Evolutionary conservation across 2,797 vertebrate genomes (phyloP).

Genomic region (Enteromius argenteus): DNA sequence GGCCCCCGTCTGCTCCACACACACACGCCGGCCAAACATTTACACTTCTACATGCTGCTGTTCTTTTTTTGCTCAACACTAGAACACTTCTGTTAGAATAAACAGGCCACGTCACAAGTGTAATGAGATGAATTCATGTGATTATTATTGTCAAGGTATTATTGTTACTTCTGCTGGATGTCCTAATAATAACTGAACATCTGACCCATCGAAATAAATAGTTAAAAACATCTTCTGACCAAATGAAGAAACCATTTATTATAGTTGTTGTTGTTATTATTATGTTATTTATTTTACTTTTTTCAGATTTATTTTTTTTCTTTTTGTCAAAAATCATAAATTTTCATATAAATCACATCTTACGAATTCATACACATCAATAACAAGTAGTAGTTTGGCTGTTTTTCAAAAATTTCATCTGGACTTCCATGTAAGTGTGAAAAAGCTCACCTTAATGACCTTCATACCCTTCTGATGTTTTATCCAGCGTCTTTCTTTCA

Average conservation of each 20-base stretch:
- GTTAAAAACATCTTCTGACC: neutral
- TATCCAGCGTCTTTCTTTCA: neutral
- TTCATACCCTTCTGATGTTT: neutral
- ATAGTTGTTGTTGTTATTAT: too few species aligned
- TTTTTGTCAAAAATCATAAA: neutral
- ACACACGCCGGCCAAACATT: slow-evolving; percentile 29
- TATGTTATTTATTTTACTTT: too few species aligned
- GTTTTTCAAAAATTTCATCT: neutral
- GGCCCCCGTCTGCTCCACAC: slow-evolving; percentile 17
- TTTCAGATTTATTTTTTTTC: too few species aligned
- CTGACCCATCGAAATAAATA: neutral
- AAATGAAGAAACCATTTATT: too few species aligned
- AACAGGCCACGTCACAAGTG: neutral
- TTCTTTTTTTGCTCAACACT: neutral
- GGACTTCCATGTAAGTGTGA: too few species aligned
- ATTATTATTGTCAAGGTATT: neutral
- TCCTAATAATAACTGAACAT: neutral
- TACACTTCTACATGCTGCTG: neutral
- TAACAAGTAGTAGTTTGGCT: neutral
- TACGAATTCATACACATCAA: neutral
- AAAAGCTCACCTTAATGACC: neutral
- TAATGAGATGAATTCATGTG: neutral
- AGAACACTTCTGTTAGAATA: slow-evolving; percentile 14
- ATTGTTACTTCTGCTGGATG: neutral
- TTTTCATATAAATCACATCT: neutral